These are phyloP conservation scores for Mercenaria mercenaria DNA, from an alignment of 1,140 invertebrate genomes.

Conservation along the genomic window DNA sequence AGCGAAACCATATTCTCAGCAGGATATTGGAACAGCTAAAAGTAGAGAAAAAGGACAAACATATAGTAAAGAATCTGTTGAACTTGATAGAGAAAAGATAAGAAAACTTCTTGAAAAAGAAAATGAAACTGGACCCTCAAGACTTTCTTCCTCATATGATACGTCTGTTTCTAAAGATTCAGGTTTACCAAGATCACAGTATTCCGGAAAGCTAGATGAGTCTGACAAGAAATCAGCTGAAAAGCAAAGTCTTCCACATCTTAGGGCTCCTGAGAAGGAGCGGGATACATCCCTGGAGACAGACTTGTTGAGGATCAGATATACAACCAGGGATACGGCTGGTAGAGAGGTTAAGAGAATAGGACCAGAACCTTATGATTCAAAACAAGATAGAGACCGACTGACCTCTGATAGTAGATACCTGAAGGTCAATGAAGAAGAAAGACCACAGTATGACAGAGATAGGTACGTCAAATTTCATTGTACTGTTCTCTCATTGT, in stretches of 20 bases:
- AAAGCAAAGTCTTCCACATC: not conserved
- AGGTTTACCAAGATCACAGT: not conserved
- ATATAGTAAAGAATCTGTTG: not conserved
- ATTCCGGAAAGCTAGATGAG: not conserved
- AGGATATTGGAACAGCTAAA: not conserved
- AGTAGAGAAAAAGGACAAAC: not conserved
- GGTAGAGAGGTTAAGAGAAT: slow-evolving; percentile 41
- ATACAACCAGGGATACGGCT: slow-evolving; percentile 29
- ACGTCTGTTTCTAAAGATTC: not conserved
- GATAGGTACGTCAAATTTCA: slow-evolving; percentile 38
- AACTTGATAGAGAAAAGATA: slow-evolving; percentile 41
- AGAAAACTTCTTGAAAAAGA: slow-evolving; percentile 42
- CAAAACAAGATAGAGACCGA: not conserved
- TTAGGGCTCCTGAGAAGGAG: not conserved
- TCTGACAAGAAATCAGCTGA: not conserved
- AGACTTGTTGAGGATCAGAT: slow-evolving; percentile 24
- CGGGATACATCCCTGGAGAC: not conserved
- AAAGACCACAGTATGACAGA: not conserved
- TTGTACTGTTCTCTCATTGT: no score
- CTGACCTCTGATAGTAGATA: slow-evolving; percentile 42
- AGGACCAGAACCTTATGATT: slow-evolving; percentile 22
- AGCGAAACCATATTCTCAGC: not conserved
- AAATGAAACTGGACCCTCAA: not conserved
- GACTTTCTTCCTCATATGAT: not conserved
- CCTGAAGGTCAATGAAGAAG: not conserved